These are phyloP conservation scores for Sinonovacula constricta DNA, from an alignment of 1,140 invertebrate species.

Conservation along the genomic window DNA sequence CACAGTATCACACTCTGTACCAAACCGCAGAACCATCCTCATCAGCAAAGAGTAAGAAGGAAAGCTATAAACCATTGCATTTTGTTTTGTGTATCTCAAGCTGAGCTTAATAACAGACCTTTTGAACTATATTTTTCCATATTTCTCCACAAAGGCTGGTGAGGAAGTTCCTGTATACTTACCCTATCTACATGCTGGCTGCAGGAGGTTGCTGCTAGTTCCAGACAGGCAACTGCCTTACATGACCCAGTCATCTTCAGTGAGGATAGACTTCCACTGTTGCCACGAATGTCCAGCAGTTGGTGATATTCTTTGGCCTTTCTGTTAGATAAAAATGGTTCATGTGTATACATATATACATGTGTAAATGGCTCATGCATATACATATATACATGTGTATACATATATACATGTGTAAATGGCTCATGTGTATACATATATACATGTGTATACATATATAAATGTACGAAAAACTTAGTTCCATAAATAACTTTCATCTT, in stretches of 20 bases:
- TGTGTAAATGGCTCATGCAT: not conserved
- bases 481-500: not conserved
- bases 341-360: not conserved
- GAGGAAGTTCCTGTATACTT: too few relatives aligned
- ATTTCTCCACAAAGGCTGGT: too few relatives aligned
- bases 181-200: constrained; percentile 55
- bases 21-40: too few relatives aligned
- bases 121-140: too few relatives aligned
- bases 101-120: too few relatives aligned
- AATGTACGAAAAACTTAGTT: not conserved
- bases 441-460: not conserved
- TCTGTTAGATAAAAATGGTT: constrained; percentile 37
- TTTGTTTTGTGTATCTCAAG: too few relatives aligned
- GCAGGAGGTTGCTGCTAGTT: constrained; percentile 52
- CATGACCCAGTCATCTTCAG: constrained; percentile 56
- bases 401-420: not conserved
- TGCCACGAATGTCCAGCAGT: constrained; percentile 50
- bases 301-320: constrained; percentile 58
- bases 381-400: not conserved
- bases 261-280: constrained; percentile 33
- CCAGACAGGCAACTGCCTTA: constrained; percentile 55
- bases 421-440: not conserved
- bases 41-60: too few relatives aligned
- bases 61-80: too few relatives aligned
- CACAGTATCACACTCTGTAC: too few relatives aligned